Base-by-base conservation (phyloP, 2,113 vertebrate species). In the Maccullochella peelii region DNA sequence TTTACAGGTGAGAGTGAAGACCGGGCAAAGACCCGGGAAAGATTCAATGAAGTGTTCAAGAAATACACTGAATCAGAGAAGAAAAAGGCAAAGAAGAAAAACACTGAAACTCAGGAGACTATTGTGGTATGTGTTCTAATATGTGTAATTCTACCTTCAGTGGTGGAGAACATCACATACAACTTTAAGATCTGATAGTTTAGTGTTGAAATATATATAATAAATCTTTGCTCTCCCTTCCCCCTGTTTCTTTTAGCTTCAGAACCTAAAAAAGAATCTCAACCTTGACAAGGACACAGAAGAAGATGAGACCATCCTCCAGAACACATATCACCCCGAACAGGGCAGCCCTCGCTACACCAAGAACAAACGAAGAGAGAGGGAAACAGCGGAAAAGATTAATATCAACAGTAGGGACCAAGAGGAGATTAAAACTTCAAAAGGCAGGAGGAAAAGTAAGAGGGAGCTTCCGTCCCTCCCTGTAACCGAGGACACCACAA, bases 11-110 rank as follows among this genome's bases (percentile, higher is more conserved):
- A 97, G 88, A 97, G 95, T 95, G 97, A 98, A 89, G 97, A 97
- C 68, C 97, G 97, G 92, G 95, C 94, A 76, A 97, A 96, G 94
- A 97, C 97, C 55, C 97, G 93, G 92, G 96, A 97, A 80, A 92
- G 94, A 68, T 97, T 98, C 95, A 97, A 98, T 80, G 97, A 98
- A 75, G 95, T 97, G 18, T 95, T 98, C 57, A 97, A 96, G 88
- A 95, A 42, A 81, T 96, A 97, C 86, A 94, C 90, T 72, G 95
- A 91, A 16, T 67, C 86, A 5, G 85, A 93, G 65, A 96, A 95
- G 77, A 97, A 96, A 84, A 96, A 94, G 73, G 73, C 74, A 9
- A 96, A 95, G 73, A 97, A 97, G 86, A 96, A 94, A 80, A 79
- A 25, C 54, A 18, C 59, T 18, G 93, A 94, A n/a, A 70, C 90